These are phyloP conservation scores for Bufo bufo DNA, from an alignment of 2,113 vertebrate genomes.

Conservation along the genomic window DNA sequence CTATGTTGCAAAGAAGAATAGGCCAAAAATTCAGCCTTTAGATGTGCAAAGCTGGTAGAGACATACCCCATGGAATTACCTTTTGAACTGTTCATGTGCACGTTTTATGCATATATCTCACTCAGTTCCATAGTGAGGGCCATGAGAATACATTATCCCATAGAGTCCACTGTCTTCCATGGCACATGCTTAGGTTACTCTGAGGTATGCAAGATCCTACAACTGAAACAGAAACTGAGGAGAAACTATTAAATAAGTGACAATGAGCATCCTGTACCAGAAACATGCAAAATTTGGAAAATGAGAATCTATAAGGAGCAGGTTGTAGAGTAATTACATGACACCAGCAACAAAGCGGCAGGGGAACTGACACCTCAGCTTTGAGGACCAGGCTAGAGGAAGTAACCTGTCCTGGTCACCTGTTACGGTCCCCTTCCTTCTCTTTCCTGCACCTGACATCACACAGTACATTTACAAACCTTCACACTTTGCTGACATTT, in stretches of 20 bases:
- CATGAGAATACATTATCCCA: background rate
- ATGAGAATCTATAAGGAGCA: background rate
- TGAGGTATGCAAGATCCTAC: background rate
- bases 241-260: conserved; percentile 16
- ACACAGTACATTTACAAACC: conserved; percentile 42
- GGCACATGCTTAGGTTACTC: too few species aligned
- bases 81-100: background rate
- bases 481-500: conserved; percentile 55
- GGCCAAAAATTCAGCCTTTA: background rate
- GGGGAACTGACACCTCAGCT: conserved; percentile 36
- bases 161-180: background rate
- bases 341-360: conserved; percentile 41
- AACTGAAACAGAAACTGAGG: background rate
- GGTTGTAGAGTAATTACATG: background rate
- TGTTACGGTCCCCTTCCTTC: conserved; percentile 11
- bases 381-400: conserved; percentile 4
- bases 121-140: too few species aligned
- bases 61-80: background rate
- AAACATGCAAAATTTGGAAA: background rate
- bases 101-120: background rate
- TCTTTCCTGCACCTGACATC: conserved; percentile 54
- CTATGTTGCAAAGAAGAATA: background rate
- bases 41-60: too few species aligned
- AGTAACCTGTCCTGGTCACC: conserved; percentile 45
- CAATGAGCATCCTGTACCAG: background rate